Conservation (phyloP, 2,113 vertebrate species). For the Neomonachus schauinslandi region DNA sequence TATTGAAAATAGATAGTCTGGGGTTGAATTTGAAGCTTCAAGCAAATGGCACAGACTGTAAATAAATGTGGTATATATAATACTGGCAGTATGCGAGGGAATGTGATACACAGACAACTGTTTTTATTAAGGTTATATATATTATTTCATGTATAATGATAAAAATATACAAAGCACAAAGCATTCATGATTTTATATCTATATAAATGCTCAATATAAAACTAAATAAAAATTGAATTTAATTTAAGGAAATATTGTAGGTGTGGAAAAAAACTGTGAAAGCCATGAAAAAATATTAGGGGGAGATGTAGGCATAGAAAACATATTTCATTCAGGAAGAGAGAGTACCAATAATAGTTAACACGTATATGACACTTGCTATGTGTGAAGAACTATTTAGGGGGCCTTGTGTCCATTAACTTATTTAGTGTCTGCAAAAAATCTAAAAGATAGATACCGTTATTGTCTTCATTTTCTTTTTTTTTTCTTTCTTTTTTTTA, state of each 20-base stretch:
- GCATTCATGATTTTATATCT: background rate
- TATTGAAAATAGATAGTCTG: background rate
- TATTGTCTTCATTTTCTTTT: background rate
- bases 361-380: background rate
- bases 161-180: background rate
- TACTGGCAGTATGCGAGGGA: background rate
- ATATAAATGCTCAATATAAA: background rate
- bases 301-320: background rate
- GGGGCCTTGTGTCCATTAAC: background rate
- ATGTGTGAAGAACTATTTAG: background rate
- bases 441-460: background rate
- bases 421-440: background rate
- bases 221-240: background rate
- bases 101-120: background rate
- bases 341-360: background rate
- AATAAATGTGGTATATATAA: background rate
- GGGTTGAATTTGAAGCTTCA: background rate
- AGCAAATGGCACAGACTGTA: background rate
- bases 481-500: too few relatives aligned
- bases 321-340: background rate
- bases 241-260: slow-evolving; percentile 5
- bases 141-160: background rate
- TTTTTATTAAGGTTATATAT: background rate
- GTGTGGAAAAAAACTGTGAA: background rate
- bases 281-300: background rate